Percentiles rank a stretch among this genome's conserved stretches.
Evolutionary conservation across 2,113 vertebrate species (phyloP).

Genomic region (Collichthys lucidus): DNA sequence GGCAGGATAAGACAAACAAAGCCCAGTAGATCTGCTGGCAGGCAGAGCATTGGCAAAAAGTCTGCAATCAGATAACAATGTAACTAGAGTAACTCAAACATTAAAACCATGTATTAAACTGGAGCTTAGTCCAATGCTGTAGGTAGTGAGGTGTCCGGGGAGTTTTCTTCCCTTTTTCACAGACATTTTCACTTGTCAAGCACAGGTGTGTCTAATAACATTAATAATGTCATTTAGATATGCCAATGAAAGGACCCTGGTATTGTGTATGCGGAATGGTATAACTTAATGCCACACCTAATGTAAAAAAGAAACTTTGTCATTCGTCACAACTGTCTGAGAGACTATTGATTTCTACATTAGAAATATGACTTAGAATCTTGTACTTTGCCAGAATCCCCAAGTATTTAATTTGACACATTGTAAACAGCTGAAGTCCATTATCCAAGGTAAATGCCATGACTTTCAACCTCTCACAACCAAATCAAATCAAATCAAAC

Average conservation of each 20-base stretch:
- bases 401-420: background rate
- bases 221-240: background rate
- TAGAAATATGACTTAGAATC: background rate
- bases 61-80: slow-evolving; percentile 23
- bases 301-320: background rate
- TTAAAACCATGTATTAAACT: background rate
- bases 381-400: background rate
- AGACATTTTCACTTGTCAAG: background rate
- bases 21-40: background rate
- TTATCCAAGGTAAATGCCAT: background rate
- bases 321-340: background rate
- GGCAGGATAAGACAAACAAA: slow-evolving; percentile 33
- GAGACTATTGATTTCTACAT: too few species aligned
- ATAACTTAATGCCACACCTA: background rate
- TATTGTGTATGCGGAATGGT: background rate
- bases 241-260: background rate
- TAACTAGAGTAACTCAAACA: slow-evolving; percentile 14
- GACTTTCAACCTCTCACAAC: too few species aligned
- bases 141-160: background rate
- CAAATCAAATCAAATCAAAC: too few species aligned
- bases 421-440: background rate
- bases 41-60: slow-evolving; percentile 5
- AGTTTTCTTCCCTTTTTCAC: background rate
- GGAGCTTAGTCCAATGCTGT: background rate
- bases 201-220: background rate